Base-by-base conservation (phyloP, 2,113 vertebrate species). In the Cricetomys ansorgei region DNA sequence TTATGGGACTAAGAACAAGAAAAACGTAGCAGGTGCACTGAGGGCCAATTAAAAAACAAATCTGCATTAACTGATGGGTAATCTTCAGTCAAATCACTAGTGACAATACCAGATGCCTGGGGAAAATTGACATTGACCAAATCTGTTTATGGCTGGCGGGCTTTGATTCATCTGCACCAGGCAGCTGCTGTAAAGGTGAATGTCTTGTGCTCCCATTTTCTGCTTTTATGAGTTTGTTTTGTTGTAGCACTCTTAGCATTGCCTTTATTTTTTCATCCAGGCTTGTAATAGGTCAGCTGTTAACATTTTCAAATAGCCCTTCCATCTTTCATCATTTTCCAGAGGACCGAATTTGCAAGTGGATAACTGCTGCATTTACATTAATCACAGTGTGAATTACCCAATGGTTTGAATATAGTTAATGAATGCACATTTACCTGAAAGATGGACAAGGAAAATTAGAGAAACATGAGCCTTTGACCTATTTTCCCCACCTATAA, bases 21-120 rank as follows among this genome's bases (percentile, higher is more conserved):
- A 89, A 94, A 96, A 97, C 76, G 96, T 97, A 98, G 97, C 98
- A 98, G 98, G 98, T 98, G 98, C 67, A 59, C 91, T 90, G 40
- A 97, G 96, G 97, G 85, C 97, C 98, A 98, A 98, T 99, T 99
- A 98, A 98, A 99, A 98, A 98, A 97, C 98, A 98, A 98, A 99
- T 98, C 98, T 98, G 96, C 96, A 93, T 98, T 98, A 98, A 98
- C 98, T 97, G 98, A 97, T 98, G 96, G 98, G 97, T 98, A 98
- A 98, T 98, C 97, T 98, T 97, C 97, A 88, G 97, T 97, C 95
- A 98, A 98, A 97, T 98, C 97, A 97, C 98, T 96, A 96, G 98
- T 37, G 97, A 98, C 96, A 92, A 93, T 76, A 96, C 84, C 96
- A 98, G 97, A 97, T 98, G 97, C 92, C 98, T 98, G 92, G 98